Conservation (phyloP, 2,888 invertebrate genomes). For the Penaeus monodon region DNA sequence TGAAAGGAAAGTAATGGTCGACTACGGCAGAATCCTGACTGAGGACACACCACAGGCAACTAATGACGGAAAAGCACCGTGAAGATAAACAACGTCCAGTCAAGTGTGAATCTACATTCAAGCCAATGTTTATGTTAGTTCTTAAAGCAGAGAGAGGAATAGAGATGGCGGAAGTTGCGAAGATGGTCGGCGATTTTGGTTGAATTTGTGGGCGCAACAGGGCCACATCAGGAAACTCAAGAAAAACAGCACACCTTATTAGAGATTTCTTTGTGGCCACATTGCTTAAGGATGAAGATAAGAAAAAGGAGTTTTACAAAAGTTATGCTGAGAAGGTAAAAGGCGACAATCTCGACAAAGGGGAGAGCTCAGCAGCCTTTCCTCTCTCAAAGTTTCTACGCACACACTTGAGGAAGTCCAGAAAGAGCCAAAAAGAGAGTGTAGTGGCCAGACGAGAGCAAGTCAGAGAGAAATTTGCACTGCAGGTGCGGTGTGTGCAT, state of each 20-base stretch:
- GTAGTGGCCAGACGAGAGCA: background rate
- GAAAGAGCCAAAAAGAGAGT: slow-evolving; percentile 21
- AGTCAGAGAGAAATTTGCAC: background rate
- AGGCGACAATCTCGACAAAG: background rate
- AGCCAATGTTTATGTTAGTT: slow-evolving; percentile 52
- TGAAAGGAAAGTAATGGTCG: slow-evolving; percentile 14
- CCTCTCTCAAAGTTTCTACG: slow-evolving; percentile 11
- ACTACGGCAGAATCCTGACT: slow-evolving; percentile 17
- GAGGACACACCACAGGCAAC: slow-evolving; percentile 38
- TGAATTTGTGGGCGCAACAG: slow-evolving; percentile 52
- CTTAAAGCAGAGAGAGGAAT: background rate
- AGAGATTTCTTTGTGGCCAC: slow-evolving; percentile 29
- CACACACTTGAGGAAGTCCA: slow-evolving; percentile 9
- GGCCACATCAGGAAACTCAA: background rate
- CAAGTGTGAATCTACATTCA: slow-evolving; percentile 54
- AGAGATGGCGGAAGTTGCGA: background rate
- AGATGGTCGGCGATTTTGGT: slow-evolving; percentile 22
- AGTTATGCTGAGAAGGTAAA: background rate
- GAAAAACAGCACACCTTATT: slow-evolving; percentile 9
- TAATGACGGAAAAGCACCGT: slow-evolving; percentile 50
- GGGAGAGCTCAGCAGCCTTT: too few species aligned
- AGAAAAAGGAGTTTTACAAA: background rate
- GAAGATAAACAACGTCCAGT: slow-evolving; percentile 15
- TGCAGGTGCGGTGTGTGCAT: background rate
- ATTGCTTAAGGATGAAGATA: background rate